A percentile compares a stretch with the other conserved stretches of the same genome.
Conservation (phyloP, 2,113 vertebrate species). For the Ranitomeya imitator region DNA sequence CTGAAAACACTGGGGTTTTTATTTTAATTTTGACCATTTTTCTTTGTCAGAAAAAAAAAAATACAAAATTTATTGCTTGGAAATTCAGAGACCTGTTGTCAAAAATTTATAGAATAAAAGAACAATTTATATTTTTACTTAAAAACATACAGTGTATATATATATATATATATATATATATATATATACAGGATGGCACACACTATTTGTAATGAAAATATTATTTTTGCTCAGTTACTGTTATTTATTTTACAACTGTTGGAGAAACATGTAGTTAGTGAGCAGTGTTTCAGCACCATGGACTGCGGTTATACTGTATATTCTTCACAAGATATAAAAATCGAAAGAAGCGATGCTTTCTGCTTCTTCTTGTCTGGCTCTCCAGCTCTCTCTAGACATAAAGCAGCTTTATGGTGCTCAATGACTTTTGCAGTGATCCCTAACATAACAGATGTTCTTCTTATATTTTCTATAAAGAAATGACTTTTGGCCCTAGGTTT, state of each 20-base stretch:
- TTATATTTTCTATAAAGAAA: constrained; percentile 38
- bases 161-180: too few relatives aligned
- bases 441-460: constrained; percentile 38
- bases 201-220: too few relatives aligned
- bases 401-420: constrained; percentile 47
- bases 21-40: too few relatives aligned
- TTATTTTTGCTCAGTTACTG: too few relatives aligned
- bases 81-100: too few relatives aligned
- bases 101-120: too few relatives aligned
- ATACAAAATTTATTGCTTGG: too few relatives aligned
- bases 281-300: constrained; percentile 25
- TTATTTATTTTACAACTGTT: background rate
- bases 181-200: too few relatives aligned
- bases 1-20: too few relatives aligned
- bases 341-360: background rate
- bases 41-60: too few relatives aligned
- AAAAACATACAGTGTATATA: too few relatives aligned
- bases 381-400: background rate
- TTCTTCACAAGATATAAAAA: constrained; percentile 11
- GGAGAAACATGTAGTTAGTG: background rate
- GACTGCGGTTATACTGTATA: constrained; percentile 21
- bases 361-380: constrained; percentile 4
- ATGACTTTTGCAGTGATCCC: constrained; percentile 44
- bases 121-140: too few relatives aligned
- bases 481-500: background rate